A percentile compares a stretch with the other conserved stretches of the same genome.
These are phyloP conservation scores for Neuroterus valhalla DNA, from an alignment of 1,140 invertebrate genomes.

Conservation along the genomic window DNA sequence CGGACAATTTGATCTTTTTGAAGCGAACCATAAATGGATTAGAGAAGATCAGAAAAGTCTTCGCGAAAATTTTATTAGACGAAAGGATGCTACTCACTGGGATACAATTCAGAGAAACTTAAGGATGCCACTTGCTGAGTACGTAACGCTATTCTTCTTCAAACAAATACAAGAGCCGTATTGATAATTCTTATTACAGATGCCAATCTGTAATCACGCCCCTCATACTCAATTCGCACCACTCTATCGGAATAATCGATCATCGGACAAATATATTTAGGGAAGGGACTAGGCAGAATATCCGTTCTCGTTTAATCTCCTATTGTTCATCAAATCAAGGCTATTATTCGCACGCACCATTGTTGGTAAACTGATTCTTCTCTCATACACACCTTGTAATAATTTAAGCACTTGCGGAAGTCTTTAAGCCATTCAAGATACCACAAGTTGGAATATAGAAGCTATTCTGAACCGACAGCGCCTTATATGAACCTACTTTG, in stretches of 20 bases:
- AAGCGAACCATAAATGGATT: too few species aligned
- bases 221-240: neutral
- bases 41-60: neutral
- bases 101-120: neutral
- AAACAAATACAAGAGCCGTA: neutral
- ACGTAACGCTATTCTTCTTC: neutral
- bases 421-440: too few species aligned
- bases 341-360: neutral
- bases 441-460: too few species aligned
- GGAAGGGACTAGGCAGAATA: neutral
- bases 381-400: neutral
- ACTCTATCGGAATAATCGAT: constrained; percentile 4
- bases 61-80: neutral
- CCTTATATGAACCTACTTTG: too few species aligned
- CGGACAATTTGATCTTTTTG: too few species aligned
- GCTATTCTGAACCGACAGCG: too few species aligned
- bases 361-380: neutral
- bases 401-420: too few species aligned
- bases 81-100: neutral
- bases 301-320: neutral
- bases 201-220: neutral
- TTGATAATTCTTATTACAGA: neutral
- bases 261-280: constrained; percentile 1
- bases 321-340: neutral
- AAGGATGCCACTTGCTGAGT: neutral